phyloP scores from a whole-genome alignment of 2,113 vertebrate genomes.

The Uropsilus gracilis region DNA sequence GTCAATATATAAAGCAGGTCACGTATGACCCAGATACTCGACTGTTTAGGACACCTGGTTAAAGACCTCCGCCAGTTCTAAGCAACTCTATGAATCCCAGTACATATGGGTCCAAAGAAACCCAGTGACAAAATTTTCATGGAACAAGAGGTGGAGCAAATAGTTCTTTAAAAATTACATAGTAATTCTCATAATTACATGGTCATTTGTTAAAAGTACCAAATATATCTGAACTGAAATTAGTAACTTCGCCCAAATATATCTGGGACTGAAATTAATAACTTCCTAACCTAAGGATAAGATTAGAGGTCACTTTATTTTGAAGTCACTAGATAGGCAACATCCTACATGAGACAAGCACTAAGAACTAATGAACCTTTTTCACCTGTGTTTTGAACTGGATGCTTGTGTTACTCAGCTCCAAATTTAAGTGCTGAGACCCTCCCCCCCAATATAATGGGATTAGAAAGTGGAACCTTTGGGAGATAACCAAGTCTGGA shows the following conservation, averaged over 20 bases:
- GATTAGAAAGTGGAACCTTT: background rate
- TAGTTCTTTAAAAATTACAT: background rate
- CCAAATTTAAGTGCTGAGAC: background rate
- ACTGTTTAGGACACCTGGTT: background rate
- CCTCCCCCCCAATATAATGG: background rate
- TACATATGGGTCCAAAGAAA: background rate
- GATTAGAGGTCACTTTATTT: background rate
- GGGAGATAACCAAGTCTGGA: background rate
- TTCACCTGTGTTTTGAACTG: background rate
- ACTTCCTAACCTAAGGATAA: background rate
- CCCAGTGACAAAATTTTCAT: background rate
- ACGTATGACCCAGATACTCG: accelerated
- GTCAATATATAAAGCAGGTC: background rate
- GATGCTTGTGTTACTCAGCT: background rate
- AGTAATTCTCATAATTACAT: background rate
- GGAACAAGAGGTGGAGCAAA: background rate
- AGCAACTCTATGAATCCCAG: background rate
- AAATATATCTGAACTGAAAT: background rate
- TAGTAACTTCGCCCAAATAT: background rate
- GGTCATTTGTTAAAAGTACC: background rate
- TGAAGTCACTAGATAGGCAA: background rate
- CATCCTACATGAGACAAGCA: background rate
- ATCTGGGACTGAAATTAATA: background rate
- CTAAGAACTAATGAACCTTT: background rate
- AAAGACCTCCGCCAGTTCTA: background rate